A percentile compares a stretch with the other conserved stretches of the same genome.
Conservation (phyloP, 2,888 invertebrate genomes). For the Chaetogeoica ovagalla region DNA sequence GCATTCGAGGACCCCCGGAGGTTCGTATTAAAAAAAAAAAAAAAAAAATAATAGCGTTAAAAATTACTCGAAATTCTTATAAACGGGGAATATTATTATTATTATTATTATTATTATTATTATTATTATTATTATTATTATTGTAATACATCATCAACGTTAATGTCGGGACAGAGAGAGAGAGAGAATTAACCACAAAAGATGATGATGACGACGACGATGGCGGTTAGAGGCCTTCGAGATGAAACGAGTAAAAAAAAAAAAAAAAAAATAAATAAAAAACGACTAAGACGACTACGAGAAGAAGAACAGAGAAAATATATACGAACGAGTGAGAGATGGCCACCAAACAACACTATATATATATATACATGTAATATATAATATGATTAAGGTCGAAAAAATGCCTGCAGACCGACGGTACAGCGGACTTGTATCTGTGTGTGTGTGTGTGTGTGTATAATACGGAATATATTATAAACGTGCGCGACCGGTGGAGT, state of each 20-base stretch:
- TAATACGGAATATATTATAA: constrained; percentile 41
- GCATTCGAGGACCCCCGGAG: constrained; percentile 13
- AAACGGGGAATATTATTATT: constrained; percentile 14
- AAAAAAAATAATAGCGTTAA: constrained; percentile 44
- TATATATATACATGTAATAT: not conserved
- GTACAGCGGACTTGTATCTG: too few species aligned
- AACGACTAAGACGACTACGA: constrained; percentile 8
- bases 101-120: too few species aligned
- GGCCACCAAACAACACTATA: constrained; percentile 51
- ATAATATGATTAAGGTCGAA: constrained; percentile 55
- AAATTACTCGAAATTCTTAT: constrained; percentile 40
- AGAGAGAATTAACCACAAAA: constrained; percentile 52
- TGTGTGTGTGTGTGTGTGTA: too few species aligned
- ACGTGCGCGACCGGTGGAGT: constrained; percentile 37
- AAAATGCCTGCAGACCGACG: constrained; percentile 47
- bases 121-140: constrained; percentile 19
- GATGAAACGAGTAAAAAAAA: constrained; percentile 26
- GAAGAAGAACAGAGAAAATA: constrained; percentile 24
- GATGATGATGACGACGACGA: constrained; percentile 22
- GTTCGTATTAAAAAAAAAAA: constrained; percentile 9
- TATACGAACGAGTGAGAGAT: constrained; percentile 53
- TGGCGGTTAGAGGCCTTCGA: constrained; percentile 31
- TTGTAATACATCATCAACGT: constrained; percentile 54
- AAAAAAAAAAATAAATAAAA: not conserved
- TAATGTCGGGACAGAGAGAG: constrained; percentile 44